Evolutionary conservation across 1,140 invertebrate genomes (phyloP), one percentile per base, ranked within the genome.

Genomic region (Cydia fagiglandana): DNA sequence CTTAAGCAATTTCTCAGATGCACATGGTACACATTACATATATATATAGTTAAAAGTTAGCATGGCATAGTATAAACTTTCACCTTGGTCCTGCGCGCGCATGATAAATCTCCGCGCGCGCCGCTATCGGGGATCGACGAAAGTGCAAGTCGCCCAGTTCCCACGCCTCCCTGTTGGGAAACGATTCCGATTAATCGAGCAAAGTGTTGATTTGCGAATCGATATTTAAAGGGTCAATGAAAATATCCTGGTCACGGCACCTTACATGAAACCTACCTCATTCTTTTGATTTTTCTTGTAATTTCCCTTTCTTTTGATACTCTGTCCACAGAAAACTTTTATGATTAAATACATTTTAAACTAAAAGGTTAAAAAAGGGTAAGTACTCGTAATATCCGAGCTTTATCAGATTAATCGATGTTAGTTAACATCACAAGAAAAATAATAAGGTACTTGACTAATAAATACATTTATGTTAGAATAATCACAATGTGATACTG

Each of bases 101-200:
- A 77, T 79, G 73, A 77, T 80, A 77, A 74, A 70, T 68, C 66
- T 70, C 34, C 34, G 66, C 66, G 30, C 64, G 64, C 66, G 66
- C 64, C n/a, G 66, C 66, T 70, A 70, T 70, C 66, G 66, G 66
- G 66, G 66, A 70, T 70, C 66, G 66, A 70, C 82, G 88, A 91
- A 90, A 91, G 89, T 89, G 89, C 88, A 90, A 91, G 89, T 90
- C 83, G 82, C 86, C 87, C 84, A 87, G 84, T 88, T 90, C 88
- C 81, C 89, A 91, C 89, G 88, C 81, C 84, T 82, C 79, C 78
- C 77, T 50, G 66, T 70, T 70, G 66, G 66, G 34, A 38, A 70
- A 70, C 34, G 34, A 45, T 70, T 70, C 34, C 66, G 12, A 70
- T 70, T 53, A 53, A 7, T n/a, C n/a, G 34, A 41, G 9, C 6